Base-by-base conservation (phyloP, 2,113 vertebrate genomes). In the Scomber japonicus region DNA sequence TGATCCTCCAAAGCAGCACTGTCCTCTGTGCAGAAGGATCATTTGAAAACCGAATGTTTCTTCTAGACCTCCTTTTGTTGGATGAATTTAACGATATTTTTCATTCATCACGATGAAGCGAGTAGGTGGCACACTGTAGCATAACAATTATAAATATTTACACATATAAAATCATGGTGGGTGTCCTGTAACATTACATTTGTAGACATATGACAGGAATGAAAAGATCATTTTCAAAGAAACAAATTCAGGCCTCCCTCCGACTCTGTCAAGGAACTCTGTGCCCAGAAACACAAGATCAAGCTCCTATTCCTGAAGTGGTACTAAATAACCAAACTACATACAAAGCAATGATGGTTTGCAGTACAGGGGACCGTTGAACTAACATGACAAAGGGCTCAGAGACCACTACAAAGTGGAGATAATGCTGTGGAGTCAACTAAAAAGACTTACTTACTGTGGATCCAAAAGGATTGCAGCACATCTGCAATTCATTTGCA, bases 321-420 rank as follows among this genome's bases (percentile, higher is more conserved):
- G 66, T 56, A 81, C 65, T 82, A 87, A 90, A 90, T 91, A 85
- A 83, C 85, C 66, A 70, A 65, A 63, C 64, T 59, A 21, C 71
- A 80, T 78, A 71, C 63, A 79, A 64, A 83, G 87, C 81, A 71
- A 24, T 76, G 78, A 82, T 82, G 89, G 81, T 84, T 83, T 82
- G 64, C 71, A 67, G 76, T 82, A 83, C 73, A 88, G 55, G 66
- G 80, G 75, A 72, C 82, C 75, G 88, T 84, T 90, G 79, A 86
- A 86, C 73, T 81, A 91, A 94, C 85, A 55, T 80, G 84, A 91
- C 89, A 87, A 91, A 89, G 82, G 71, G 62, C 76, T 83, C 55
- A 59, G 59, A 86, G 75, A 85, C 78, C 80, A 80, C 66, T 68
- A 73, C 75, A 82, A 84, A 72, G 71, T 78, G 66, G 53, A 89